Base-by-base conservation (phyloP, 2,888 invertebrate genomes). In the Cremastinae sp. region DNA sequence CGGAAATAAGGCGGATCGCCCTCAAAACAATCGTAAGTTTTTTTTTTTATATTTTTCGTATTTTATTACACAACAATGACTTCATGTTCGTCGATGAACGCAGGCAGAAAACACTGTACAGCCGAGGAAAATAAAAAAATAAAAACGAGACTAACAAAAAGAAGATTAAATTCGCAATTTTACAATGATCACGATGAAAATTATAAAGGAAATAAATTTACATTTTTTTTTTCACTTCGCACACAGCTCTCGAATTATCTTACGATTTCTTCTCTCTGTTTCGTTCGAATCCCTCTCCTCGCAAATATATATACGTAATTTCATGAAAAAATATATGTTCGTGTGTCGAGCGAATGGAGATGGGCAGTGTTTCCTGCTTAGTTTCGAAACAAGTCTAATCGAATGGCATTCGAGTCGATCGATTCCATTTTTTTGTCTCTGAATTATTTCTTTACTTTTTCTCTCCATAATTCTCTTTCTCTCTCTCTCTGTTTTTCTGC, bases 321-420 rank as follows among this genome's bases (percentile, higher is more conserved):
- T 38, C 18, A 45, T 59, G 53, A 76, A 76, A 73, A 76, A 76
- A 69, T 51, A 73, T 76, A 73, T 61, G 5, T 28, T 28, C 28
- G 5, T 28, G 28, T 28, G 10, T 68, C 43, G 45, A 73, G 62
- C 69, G 69, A 73, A 45, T 38, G 18, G 45, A 14, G 45, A 73
- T 62, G 69, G 28, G 65, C 76, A 69, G 58, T 73, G 76, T 73
- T 76, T 76, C 73, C 73, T 53, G 69, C 69, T 58, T 61, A 69
- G 53, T 69, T 59, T 73, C 69, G 61, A 73, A 73, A 65, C 58
- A 65, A 70, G 34, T 64, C 51, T 58, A 20, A 69, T 70, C 49
- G 22, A 66, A 69, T 28, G 69, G 64, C 64, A 74, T 58, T 12
- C 64, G 74, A 70, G 59, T 71, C 75, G 49, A 75, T 72, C 68